phyloP scores from a whole-genome alignment of 37 sponge, comb jelly and placozoan species.

The Axinella damicornis region DNA sequence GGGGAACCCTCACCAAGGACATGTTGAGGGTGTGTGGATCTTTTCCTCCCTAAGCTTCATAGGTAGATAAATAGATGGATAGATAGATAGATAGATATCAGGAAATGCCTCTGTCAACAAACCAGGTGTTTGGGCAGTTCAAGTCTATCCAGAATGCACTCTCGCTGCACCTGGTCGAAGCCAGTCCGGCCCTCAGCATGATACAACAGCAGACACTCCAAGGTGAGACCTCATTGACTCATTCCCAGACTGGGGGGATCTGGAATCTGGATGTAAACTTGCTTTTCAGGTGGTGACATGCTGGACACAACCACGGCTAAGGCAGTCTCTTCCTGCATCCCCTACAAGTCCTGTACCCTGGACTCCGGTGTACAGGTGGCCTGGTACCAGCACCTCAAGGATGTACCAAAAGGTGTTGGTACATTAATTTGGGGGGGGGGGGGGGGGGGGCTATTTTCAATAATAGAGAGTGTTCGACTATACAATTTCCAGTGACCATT shows the following conservation, averaged over 20 bases:
- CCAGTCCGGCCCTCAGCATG: conserved; percentile 73
- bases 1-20: conserved; percentile 91
- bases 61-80: too few relatives aligned
- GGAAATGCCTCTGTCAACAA: too few relatives aligned
- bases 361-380: conserved; percentile 29
- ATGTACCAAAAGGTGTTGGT: conserved; percentile 83
- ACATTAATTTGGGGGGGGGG: too few relatives aligned
- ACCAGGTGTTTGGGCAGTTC: conserved; percentile 73
- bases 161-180: conserved; percentile 80
- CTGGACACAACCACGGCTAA: background rate
- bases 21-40: conserved; percentile 72
- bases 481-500: too few relatives aligned
- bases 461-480: too few relatives aligned
- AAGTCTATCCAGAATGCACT: conserved; percentile 36
- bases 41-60: background rate
- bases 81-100: too few relatives aligned
- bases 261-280: background rate
- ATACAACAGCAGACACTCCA: conserved; percentile 63
- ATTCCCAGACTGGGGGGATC: background rate
- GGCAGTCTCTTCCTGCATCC: background rate
- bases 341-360: conserved; percentile 51
- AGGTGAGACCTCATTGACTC: conserved; percentile 3
- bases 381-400: conserved; percentile 75
- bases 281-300: too few relatives aligned
- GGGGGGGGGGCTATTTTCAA: too few relatives aligned